These are phyloP conservation scores for Notospermus geniculatus DNA, from an alignment of 1,140 invertebrate species.

Conservation along the genomic window DNA sequence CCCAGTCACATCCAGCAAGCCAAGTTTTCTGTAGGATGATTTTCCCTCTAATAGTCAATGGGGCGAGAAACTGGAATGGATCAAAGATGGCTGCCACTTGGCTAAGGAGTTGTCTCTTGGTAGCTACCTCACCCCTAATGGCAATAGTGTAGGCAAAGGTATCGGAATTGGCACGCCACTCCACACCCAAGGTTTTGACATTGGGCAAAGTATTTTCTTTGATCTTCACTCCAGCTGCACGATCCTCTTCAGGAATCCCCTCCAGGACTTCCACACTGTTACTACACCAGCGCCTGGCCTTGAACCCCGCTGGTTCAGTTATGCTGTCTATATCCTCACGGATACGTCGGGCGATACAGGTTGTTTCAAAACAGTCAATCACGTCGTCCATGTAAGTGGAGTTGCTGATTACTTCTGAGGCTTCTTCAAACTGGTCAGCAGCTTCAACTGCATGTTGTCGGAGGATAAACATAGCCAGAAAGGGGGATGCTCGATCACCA, in stretches of 20 bases:
- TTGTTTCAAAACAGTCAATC: background rate
- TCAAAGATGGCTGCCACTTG: conserved; percentile 1
- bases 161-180: conserved; percentile 20
- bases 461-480: conserved; percentile 14
- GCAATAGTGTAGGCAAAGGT: conserved; percentile 9
- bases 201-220: conserved; percentile 1
- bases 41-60: background rate
- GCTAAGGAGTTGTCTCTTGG: conserved; percentile 3
- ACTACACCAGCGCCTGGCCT: background rate
- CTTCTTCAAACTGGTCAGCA: background rate
- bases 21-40: conserved; percentile 4
- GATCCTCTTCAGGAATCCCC: background rate
- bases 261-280: background rate
- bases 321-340: background rate
- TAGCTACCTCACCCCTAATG: background rate
- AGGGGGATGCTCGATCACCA: conserved; percentile 17
- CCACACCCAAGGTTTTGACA: background rate
- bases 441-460: background rate
- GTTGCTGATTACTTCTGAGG: background rate
- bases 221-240: background rate
- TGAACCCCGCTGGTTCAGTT: background rate
- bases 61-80: background rate
- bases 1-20: conserved; percentile 2
- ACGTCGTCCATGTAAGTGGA: conserved; percentile 12
- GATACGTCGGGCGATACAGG: background rate